Percentiles rank a stretch among this genome's conserved stretches.
Evolutionary conservation across 2,113 vertebrate genomes (phyloP).

Genomic region (Lethenteron reissneri): DNA sequence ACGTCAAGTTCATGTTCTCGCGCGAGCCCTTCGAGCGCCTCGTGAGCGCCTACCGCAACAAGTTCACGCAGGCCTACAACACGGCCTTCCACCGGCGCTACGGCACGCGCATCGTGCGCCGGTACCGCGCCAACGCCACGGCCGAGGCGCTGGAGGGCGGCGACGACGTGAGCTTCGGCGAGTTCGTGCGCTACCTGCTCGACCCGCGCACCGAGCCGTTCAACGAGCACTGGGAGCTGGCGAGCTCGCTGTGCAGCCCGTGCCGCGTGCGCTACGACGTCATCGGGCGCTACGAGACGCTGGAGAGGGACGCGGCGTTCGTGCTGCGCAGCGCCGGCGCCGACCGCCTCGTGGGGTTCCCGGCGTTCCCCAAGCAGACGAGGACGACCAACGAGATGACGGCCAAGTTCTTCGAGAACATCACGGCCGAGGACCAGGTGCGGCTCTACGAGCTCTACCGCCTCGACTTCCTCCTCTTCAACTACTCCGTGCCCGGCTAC

Average conservation of each 20-base stretch:
- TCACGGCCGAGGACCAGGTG: constrained; percentile 60
- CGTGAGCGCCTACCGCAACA: constrained; percentile 92
- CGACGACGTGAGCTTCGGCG: constrained; percentile 58
- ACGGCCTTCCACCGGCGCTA: constrained; percentile 92
- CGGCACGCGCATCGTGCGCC: constrained; percentile 68
- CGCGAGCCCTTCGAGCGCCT: constrained; percentile 85
- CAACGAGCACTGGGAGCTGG: constrained; percentile 94
- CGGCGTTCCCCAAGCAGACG: constrained; percentile 78
- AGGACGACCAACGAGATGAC: constrained; percentile 95
- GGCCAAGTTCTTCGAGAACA: constrained; percentile 90
- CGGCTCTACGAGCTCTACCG: constrained; percentile 87
- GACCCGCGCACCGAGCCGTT: constrained; percentile 77
- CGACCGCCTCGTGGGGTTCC: constrained; percentile 52
- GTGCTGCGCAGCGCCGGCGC: constrained; percentile 55
- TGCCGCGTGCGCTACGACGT: constrained; percentile 93
- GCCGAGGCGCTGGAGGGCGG: constrained; percentile 58
- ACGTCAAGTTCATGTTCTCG: constrained; percentile 92
- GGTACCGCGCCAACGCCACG: constrained; percentile 78
- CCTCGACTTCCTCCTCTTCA: constrained; percentile 97
- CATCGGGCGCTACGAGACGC: constrained; percentile 85
- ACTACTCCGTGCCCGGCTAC: constrained; percentile 85
- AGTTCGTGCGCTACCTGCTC: constrained; percentile 69
- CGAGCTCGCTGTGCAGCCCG: constrained; percentile 74
- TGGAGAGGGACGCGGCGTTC: constrained; percentile 74
- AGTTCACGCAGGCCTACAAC: constrained; percentile 97